Conservation (phyloP, 2,888 invertebrate genomes). For the Tipula lateralis region DNA sequence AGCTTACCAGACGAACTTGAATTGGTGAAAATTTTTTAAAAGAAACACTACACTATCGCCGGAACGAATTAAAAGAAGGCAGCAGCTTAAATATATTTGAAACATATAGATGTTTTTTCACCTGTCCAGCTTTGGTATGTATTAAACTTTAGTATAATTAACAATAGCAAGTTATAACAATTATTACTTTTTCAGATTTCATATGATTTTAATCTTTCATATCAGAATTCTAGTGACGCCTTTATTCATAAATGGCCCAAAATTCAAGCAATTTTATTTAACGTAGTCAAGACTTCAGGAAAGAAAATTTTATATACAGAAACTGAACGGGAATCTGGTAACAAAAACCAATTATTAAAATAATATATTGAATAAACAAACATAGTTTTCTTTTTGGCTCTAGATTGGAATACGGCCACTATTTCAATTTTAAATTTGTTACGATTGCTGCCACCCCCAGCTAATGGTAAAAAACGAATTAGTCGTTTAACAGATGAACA, state of each 20-base stretch:
- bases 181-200: not conserved
- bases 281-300: not conserved
- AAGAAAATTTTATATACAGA: not conserved
- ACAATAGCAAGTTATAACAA: not conserved
- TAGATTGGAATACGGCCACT: too few species aligned
- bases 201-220: not conserved
- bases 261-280: not conserved
- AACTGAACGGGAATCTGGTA: not conserved
- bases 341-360: too few species aligned
- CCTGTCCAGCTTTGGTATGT: not conserved
- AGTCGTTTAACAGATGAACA: not conserved
- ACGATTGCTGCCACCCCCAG: not conserved
- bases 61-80: not conserved
- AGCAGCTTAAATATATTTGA: not conserved
- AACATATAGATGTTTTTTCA: not conserved
- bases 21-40: not conserved
- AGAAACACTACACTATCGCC: not conserved
- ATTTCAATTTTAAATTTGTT: not conserved
- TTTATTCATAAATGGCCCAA: not conserved
- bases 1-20: not conserved
- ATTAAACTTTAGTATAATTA: not conserved
- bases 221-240: not conserved
- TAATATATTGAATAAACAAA: too few species aligned
- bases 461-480: not conserved
- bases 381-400: too few species aligned